phyloP scores from a whole-genome alignment of 2,113 vertebrate genomes.

The Antechinus flavipes region DNA sequence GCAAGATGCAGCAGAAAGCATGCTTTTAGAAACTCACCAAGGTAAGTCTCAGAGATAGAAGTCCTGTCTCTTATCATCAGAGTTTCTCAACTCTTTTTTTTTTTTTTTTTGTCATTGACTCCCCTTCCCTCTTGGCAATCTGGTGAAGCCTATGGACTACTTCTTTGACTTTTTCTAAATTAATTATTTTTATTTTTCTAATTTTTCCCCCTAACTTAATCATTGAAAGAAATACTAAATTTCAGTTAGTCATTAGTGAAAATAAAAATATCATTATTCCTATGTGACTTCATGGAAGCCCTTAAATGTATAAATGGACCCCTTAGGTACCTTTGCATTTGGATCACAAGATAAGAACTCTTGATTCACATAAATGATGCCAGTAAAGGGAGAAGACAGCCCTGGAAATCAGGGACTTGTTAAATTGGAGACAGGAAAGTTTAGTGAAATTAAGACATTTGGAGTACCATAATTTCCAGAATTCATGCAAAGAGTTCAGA shows the following conservation, averaged over 20 bases:
- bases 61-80: not conserved
- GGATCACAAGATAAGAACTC: not conserved
- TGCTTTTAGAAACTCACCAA: not conserved
- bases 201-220: not conserved
- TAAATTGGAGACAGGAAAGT: not conserved
- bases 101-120: not conserved
- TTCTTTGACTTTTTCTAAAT: not conserved
- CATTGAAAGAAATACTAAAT: not conserved
- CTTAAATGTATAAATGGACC: not conserved
- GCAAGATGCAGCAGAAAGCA: conserved; percentile 15
- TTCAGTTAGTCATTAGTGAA: not conserved
- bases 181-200: not conserved
- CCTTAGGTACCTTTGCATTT: not conserved
- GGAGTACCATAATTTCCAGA: not conserved
- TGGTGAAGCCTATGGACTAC: not conserved
- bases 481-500: not conserved
- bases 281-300: not conserved
- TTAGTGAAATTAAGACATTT: not conserved
- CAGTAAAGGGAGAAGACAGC: not conserved
- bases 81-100: not conserved
- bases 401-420: not conserved
- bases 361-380: not conserved
- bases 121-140: not conserved
- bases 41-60: accelerated
- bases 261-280: not conserved